Conservation (phyloP, 1,140 invertebrate species). For the Drosophila santomea region DNA sequence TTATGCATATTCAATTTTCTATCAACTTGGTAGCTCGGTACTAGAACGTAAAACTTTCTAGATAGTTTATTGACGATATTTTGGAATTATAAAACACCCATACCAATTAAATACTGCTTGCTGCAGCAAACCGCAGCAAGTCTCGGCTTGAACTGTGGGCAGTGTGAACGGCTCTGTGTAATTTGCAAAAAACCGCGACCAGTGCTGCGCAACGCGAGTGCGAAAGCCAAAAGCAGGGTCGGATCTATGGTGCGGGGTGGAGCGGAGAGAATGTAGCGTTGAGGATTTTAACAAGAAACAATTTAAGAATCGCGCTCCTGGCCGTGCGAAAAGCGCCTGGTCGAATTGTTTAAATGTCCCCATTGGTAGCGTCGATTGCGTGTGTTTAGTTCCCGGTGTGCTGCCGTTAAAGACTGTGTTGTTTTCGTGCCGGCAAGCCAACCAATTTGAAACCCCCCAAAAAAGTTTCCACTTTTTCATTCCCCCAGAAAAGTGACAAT, state of each 20-base stretch:
- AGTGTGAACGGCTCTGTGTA: constrained; percentile 29
- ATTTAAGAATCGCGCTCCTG: constrained; percentile 46
- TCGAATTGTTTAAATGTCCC: constrained; percentile 34
- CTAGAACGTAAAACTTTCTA: no score
- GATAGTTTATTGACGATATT: no score
- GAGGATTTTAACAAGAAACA: constrained; percentile 72
- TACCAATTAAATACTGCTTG: no score
- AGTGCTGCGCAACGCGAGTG: constrained; percentile 57
- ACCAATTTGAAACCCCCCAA: constrained; percentile 33
- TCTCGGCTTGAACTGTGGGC: constrained; percentile 5
- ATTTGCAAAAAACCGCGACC: constrained; percentile 50
- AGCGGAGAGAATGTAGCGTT: constrained; percentile 76
- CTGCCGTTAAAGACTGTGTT: constrained; percentile 31
- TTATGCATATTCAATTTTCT: no score
- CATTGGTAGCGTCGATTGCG: constrained; percentile 4
- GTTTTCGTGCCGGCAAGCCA: constrained; percentile 70
- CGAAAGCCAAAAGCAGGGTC: constrained; percentile 51
- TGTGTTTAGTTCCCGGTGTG: constrained; percentile 15
- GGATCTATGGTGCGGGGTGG: constrained; percentile 35
- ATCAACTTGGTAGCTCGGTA: no score
- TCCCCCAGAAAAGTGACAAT: constrained; percentile 57
- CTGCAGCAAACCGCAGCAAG: neutral
- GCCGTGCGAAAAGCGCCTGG: constrained; percentile 40
- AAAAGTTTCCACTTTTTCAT: constrained; percentile 44
- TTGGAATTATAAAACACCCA: neutral